Percentiles rank a stretch among this genome's conserved stretches.
Evolutionary conservation across 2,888 invertebrate species (phyloP).

Genomic region (Carcina quercana): DNA sequence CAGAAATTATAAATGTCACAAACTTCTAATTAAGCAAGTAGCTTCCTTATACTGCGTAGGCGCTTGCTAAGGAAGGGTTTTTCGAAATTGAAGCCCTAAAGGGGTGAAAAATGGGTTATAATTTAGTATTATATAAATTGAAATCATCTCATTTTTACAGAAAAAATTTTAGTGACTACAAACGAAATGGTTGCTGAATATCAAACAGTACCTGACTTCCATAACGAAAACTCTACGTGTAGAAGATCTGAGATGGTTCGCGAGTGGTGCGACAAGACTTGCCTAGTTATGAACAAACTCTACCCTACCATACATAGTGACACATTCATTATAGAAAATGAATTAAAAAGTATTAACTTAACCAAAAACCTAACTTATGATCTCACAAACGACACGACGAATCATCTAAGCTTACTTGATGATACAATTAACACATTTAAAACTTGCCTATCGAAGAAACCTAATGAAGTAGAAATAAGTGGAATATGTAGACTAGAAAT

Average conservation of each 20-base stretch:
- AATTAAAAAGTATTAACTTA: slow-evolving; percentile 31
- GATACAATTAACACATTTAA: slow-evolving; percentile 43
- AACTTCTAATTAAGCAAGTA: too few species aligned
- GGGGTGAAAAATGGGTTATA: too few species aligned
- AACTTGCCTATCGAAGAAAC: slow-evolving; percentile 40
- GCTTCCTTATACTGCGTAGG: too few species aligned
- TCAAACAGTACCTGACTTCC: slow-evolving; percentile 42
- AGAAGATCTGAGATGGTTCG: slow-evolving; percentile 58
- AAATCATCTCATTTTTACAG: too few species aligned
- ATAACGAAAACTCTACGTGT: slow-evolving; percentile 24
- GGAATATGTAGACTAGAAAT: slow-evolving; percentile 42
- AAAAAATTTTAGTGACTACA: slow-evolving; percentile 76
- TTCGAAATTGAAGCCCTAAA: too few species aligned
- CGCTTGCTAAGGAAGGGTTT: too few species aligned
- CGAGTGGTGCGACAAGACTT: slow-evolving; percentile 61
- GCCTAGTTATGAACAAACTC: slow-evolving; percentile 52
- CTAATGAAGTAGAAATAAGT: slow-evolving; percentile 40
- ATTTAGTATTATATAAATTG: too few species aligned
- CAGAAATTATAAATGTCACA: too few species aligned
- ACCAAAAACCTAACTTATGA: slow-evolving; percentile 38
- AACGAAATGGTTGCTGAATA: slow-evolving; percentile 77
- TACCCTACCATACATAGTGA: slow-evolving; percentile 61
- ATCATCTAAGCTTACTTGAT: slow-evolving; percentile 19
- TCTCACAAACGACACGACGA: slow-evolving; percentile 25
- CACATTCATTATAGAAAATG: slow-evolving; percentile 47